Conservation (phyloP, 2,113 vertebrate species). For the Clarias batrachus region DNA sequence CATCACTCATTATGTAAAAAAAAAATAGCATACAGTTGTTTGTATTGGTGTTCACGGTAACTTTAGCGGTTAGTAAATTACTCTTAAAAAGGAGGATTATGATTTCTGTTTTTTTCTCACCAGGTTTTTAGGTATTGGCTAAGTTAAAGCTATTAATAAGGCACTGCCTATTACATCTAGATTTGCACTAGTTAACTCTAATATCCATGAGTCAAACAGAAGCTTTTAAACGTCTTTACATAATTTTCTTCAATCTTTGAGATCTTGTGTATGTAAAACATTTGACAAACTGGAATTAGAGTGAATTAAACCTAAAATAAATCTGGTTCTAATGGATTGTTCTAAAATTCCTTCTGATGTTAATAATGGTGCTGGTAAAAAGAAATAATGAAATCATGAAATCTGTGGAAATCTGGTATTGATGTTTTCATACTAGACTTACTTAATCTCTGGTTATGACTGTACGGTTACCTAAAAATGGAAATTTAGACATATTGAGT, state of each 20-base stretch:
- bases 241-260: not conserved
- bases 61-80: not conserved
- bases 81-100: not conserved
- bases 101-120: too few species aligned
- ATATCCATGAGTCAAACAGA: not conserved
- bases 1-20: not conserved
- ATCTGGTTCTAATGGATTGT: not conserved
- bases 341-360: not conserved
- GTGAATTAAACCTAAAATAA: not conserved
- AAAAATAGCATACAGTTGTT: not conserved
- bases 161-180: not conserved
- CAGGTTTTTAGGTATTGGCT: not conserved
- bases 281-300: not conserved
- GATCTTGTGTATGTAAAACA: not conserved
- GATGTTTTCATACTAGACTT: not conserved
- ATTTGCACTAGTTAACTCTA: not conserved
- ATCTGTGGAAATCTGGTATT: not conserved
- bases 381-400: not conserved
- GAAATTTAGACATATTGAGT: not conserved
- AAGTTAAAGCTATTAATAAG: not conserved
- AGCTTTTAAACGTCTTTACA: not conserved
- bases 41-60: not conserved
- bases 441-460: not conserved
- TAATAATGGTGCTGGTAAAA: not conserved
- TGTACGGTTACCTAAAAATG: not conserved